Percentiles rank a stretch among this genome's conserved stretches.
These are phyloP conservation scores for Marmota flaviventris DNA, from an alignment of 2,113 vertebrate species.

Conservation along the genomic window DNA sequence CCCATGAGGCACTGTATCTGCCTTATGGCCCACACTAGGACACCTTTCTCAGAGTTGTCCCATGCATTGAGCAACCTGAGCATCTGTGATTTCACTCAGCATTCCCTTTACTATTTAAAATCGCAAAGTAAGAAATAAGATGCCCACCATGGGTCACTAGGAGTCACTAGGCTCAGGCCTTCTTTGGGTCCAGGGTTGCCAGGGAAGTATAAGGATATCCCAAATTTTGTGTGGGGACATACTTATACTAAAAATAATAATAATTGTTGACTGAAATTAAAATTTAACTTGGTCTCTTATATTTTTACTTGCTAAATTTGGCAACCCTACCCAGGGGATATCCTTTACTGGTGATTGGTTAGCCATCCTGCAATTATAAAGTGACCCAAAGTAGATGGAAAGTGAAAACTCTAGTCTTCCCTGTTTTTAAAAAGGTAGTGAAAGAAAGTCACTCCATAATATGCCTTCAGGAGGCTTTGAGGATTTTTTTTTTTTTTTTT, in stretches of 20 bases:
- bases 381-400: neutral
- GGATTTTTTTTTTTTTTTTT: neutral
- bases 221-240: neutral
- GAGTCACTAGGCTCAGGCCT: neutral
- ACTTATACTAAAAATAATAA: neutral
- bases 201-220: neutral
- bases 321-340: too few species aligned
- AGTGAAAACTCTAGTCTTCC: neutral
- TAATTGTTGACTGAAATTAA: neutral
- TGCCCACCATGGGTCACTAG: too few species aligned
- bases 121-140: neutral
- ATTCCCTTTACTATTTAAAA: neutral
- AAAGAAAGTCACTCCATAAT: neutral
- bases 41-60: neutral
- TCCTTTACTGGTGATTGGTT: neutral
- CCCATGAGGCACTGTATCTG: accelerated
- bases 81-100: neutral
- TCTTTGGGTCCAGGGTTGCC: neutral
- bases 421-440: neutral
- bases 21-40: neutral
- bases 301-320: neutral
- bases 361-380: too few species aligned
- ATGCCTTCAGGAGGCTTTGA: neutral
- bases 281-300: neutral
- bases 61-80: neutral